Conservation (phyloP, 2,797 vertebrate species). For the Alosa sapidissima region DNA sequence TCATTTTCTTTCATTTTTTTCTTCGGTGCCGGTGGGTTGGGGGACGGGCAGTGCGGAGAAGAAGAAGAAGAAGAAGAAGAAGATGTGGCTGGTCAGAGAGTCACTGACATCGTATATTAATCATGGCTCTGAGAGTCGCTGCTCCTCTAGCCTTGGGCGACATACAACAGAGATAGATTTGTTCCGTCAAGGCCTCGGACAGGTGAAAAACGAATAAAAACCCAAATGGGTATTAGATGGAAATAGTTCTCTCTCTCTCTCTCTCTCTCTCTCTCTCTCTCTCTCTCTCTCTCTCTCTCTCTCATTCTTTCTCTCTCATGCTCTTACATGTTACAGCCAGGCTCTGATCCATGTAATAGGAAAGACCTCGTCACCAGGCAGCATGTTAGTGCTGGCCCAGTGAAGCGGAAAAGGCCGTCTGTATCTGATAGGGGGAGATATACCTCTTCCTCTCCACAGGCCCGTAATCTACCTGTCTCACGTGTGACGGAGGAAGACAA, state of each 20-base stretch:
- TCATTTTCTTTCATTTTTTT: not conserved
- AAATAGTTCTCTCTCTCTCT: not conserved
- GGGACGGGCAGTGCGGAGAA: not conserved
- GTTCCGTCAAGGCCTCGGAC: not conserved
- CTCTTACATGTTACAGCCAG: conserved; percentile 20
- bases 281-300: not conserved
- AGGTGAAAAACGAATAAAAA: not conserved
- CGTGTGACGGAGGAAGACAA: not conserved
- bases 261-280: not conserved
- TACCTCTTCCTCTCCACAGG: conserved; percentile 4
- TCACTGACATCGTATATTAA: not conserved
- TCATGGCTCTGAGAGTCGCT: not conserved
- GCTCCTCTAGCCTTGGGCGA: not conserved
- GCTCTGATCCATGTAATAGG: conserved; percentile 22
- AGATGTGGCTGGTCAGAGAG: conserved; percentile 3
- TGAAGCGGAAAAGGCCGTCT: conserved; percentile 5
- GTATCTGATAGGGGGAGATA: conserved; percentile 4
- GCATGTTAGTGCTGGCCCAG: conserved; percentile 9
- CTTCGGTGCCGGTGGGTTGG: not conserved
- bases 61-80: not conserved
- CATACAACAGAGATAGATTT: not conserved
- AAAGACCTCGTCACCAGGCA: conserved; percentile 12
- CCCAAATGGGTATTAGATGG: not conserved
- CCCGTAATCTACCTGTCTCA: not conserved
- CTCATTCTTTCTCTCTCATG: conserved; percentile 27